Evolutionary conservation across 2,888 invertebrate species (phyloP).

Genomic region (Globia sparganii): DNA sequence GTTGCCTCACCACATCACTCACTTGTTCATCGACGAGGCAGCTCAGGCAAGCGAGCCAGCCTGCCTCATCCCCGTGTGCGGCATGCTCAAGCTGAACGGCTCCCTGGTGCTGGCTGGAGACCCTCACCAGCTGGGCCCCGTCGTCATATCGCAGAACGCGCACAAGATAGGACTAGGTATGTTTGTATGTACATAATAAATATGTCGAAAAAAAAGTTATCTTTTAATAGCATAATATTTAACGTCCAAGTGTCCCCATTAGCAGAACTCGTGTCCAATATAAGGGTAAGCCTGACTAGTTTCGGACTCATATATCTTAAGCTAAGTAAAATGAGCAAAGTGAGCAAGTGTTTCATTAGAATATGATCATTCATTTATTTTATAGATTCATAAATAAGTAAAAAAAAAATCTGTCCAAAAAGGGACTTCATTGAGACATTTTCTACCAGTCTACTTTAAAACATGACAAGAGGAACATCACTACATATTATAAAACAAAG

Average conservation of each 20-base stretch:
- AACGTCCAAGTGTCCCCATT: not conserved
- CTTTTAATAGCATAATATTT: not conserved
- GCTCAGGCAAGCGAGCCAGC: constrained; percentile 97
- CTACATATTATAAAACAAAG: too few relatives aligned
- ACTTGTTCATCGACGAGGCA: constrained; percentile 97
- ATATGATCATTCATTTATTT: not conserved
- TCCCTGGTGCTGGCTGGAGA: constrained; percentile 93
- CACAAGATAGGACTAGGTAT: constrained; percentile 91
- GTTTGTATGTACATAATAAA: constrained; percentile 1
- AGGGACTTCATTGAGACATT: too few relatives aligned
- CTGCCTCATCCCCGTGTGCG: constrained; percentile 93
- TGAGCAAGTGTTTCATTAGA: not conserved
- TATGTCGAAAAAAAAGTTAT: not conserved
- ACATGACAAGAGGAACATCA: too few relatives aligned
- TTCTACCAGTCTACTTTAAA: too few relatives aligned
- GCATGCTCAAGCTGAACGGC: constrained; percentile 87
- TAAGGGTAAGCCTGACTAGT: not conserved
- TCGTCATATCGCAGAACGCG: constrained; percentile 92
- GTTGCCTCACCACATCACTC: constrained; percentile 90
- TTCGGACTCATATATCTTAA: not conserved
- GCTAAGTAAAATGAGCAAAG: not conserved
- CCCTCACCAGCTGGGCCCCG: constrained; percentile 96
- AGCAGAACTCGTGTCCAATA: not conserved
- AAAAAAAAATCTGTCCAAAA: too few relatives aligned
- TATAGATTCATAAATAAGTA: too few relatives aligned